Base-by-base conservation (phyloP, 2,113 vertebrate genomes). In the Echinops telfairi region DNA sequence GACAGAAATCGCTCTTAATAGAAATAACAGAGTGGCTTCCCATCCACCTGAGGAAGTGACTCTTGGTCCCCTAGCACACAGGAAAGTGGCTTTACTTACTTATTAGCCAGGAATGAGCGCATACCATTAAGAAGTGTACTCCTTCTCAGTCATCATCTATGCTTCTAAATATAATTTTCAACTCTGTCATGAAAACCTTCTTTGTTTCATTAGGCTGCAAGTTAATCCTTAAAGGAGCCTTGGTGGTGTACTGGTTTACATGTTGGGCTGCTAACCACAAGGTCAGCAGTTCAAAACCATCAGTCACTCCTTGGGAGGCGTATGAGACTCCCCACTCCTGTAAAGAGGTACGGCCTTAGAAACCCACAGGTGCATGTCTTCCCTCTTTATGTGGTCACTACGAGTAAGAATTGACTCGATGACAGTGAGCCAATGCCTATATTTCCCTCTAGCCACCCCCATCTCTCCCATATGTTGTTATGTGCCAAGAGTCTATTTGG, bases 1-100 rank as follows among this genome's bases (percentile, higher is more conserved):
- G 66, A 20, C 0, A 1, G 1, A 20, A 20, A 0, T 70, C 20
- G 25, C 11, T 17, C 9, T 6, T 0, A 47, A 22, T 14, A 43
- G 38, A 64, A 16, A 17, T 0, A 2, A 64, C 12, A 4, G 0
- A 0, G n/a, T 0, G 25, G 6, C 10, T 62, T 66, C 70, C 2
- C 0, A 0, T 2, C 29, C 15, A 1, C 14, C 33, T 0, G 2
- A 31, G 25, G 0, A 8, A 0, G 1, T 36, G 10, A 22, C n/a
- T 36, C 71, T 68, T 3, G 11, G 12, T 16, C 0, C 84, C 40
- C 20, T 4, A 29, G 71, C 33, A 85, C 53, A 25, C 1, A 40
- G 31, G 43, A 43, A 70, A 53, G 62, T 10, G 38, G 9, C 7
- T 36, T 47, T 17, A 29, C 81, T 83, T 40, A 36, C 43, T 31